Conservation (phyloP, 2,797 vertebrate species). For the Melanotaenia pygmaea region DNA sequence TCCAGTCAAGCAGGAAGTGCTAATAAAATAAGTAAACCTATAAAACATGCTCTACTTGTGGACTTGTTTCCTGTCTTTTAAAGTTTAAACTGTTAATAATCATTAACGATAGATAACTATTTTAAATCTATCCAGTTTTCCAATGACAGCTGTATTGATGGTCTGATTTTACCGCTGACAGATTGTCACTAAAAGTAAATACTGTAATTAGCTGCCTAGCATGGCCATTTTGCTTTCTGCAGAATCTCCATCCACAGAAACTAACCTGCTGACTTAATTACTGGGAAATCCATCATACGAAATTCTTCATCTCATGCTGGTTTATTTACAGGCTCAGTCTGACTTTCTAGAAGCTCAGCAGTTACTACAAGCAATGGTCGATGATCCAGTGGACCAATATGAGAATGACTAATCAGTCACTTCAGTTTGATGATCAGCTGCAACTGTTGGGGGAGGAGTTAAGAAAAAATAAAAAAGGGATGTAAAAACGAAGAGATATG, state of each 20-base stretch:
- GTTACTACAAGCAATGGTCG: not conserved
- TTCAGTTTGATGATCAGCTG: not conserved
- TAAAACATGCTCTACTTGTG: not conserved
- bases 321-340: not conserved
- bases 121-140: too few species aligned
- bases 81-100: not conserved
- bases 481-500: not conserved
- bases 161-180: not conserved
- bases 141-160: too few species aligned
- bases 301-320: not conserved
- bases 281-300: slow-evolving; percentile 2
- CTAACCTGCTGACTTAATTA: not conserved
- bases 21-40: not conserved
- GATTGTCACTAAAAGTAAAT: not conserved
- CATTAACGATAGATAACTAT: too few species aligned
- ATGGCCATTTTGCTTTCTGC: not conserved
- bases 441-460: not conserved
- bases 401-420: too few species aligned
- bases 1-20: not conserved
- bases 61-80: not conserved
- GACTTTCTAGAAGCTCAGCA: not conserved
- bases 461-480: not conserved
- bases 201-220: not conserved
- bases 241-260: not conserved
- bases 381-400: not conserved